Evolutionary conservation across 2,888 invertebrate species (phyloP).

Genomic region (Pollenia amentaria): DNA sequence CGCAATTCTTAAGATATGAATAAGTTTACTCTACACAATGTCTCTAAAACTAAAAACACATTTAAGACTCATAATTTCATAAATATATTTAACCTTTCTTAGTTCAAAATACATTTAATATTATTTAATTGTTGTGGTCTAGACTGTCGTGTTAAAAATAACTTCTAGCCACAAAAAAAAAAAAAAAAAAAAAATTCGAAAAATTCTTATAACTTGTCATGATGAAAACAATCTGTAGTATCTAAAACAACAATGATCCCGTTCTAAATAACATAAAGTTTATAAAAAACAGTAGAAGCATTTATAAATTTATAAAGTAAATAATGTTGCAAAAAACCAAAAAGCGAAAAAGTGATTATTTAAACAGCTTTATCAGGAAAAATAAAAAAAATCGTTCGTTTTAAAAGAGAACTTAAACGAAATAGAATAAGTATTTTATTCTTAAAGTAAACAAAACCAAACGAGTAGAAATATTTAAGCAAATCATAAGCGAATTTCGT

Average conservation of each 20-base stretch:
- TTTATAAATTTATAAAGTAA: conserved; percentile 57
- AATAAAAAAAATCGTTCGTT: conserved; percentile 11
- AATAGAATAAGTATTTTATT: conserved; percentile 43
- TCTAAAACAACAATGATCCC: conserved; percentile 18
- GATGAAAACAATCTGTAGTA: conserved; percentile 26
- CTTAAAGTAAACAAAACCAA: conserved; percentile 59
- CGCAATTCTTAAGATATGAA: no score
- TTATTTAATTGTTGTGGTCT: conserved; percentile 48
- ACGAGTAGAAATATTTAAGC: background rate
- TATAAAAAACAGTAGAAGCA: conserved; percentile 37
- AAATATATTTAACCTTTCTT: background rate
- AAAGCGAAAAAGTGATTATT: conserved; percentile 75
- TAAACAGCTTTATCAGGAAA: conserved; percentile 77
- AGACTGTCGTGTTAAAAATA: conserved; percentile 38
- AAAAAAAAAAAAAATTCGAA: conserved; percentile 1
- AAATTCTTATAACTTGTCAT: conserved; percentile 30
- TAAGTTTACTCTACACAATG: no score
- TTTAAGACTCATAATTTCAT: no score
- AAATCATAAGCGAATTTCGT: background rate
- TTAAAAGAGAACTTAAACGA: conserved; percentile 30
- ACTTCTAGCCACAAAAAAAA: background rate
- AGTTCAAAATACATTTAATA: background rate
- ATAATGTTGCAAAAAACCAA: conserved; percentile 34
- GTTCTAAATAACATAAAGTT: conserved; percentile 32
- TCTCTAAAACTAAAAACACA: no score